Base-by-base conservation (phyloP, 2,113 vertebrate species). In the Hippocampus mohnikei region DNA sequence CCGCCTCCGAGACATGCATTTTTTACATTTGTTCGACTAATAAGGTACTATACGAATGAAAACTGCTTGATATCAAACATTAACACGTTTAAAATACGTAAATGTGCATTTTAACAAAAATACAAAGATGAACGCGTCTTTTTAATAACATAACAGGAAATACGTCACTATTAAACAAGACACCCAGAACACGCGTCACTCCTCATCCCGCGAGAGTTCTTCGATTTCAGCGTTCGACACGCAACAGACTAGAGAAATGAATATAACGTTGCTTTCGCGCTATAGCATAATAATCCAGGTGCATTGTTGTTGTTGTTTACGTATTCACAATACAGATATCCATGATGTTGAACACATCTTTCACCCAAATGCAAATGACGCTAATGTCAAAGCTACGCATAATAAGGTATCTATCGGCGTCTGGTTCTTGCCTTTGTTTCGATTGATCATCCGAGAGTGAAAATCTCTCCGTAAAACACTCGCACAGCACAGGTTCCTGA, bases 351-450 rank as follows among this genome's bases (percentile, higher is more conserved):
- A 37, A 2, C 8, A 64, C 7, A n/a, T 4, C 15, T 0, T 10
- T 55, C 5, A 3, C 11, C 23, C 9, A 1, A 29, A 25, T 1
- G 52, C 59, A 81, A 73, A 37, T 69, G 5, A 67, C 62, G 80
- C 79, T 83, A 80, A 75, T 21, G 40, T 42, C 0, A 67, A 21
- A 52, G 0, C 60, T 2, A 1, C 0, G 1, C 5, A 9, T 41
- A 29, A 9, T 41, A 29, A 3, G 8, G 5, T 44, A 20, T 69
- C 21, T 20, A 33, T 50, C 0, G 3, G 40, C 0, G 18, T 25
- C 2, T 46, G 40, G 18, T 16, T 27, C 84, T 87, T 87, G 81
- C 85, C 88, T 89, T 88, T 88, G 65, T 66, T 74, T 25, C 8
- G 50, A 59, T 37, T 1, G 9, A 0, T 25, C 71, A 52, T 71